phyloP scores from a whole-genome alignment of 2,888 invertebrate genomes.

The Metellina segmentata region DNA sequence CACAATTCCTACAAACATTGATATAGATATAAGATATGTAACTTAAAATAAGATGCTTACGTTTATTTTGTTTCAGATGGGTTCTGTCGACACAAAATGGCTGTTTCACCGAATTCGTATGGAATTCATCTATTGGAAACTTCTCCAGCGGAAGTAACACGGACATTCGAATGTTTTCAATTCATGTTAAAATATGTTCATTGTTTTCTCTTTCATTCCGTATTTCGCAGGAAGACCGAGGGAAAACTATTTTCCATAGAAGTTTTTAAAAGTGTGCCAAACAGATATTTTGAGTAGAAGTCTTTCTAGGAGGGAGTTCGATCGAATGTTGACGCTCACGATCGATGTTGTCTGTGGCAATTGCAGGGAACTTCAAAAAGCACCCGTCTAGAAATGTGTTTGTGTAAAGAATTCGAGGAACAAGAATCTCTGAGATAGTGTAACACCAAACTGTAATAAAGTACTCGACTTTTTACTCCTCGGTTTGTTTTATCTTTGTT shows the following conservation, averaged over 20 bases:
- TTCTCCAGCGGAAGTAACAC: too few species aligned
- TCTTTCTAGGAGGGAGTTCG: neutral
- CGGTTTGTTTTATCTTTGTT: neutral
- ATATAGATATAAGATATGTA: too few species aligned
- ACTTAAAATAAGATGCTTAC: too few species aligned
- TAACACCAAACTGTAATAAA: slow-evolving; percentile 34
- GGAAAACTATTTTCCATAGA: neutral
- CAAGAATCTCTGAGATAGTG: slow-evolving; percentile 14
- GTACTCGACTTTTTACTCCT: slow-evolving; percentile 10
- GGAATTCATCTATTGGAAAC: too few species aligned
- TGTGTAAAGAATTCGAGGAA: neutral
- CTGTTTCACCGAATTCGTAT: too few species aligned
- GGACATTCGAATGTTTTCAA: too few species aligned
- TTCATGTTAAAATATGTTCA: neutral
- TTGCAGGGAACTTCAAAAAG: neutral
- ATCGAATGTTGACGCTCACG: neutral
- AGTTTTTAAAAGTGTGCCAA: slow-evolving; percentile 18
- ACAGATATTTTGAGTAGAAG: neutral
- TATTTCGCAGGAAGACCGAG: neutral
- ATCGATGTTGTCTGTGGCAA: neutral
- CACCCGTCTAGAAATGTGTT: slow-evolving; percentile 9
- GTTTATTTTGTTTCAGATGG: too few species aligned
- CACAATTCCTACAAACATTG: too few species aligned
- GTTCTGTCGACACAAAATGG: too few species aligned
- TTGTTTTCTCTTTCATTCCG: neutral